Evolutionary conservation across 2,888 invertebrate species (phyloP).

Genomic region (Peribatodes rhomboidaria): DNA sequence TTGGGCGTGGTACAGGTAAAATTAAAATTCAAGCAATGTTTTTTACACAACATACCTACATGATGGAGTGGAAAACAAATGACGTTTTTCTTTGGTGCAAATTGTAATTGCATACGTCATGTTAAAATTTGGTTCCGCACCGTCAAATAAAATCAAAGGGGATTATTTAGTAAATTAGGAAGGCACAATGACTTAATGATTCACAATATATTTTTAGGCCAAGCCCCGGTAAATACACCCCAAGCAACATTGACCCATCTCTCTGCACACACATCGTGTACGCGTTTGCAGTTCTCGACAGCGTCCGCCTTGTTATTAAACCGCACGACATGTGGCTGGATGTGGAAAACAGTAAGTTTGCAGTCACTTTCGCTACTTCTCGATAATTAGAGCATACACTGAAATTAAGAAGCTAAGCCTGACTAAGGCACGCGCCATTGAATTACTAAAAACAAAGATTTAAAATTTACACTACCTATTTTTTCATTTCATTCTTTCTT

Average conservation of each 20-base stretch:
- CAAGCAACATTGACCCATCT: slow-evolving; percentile 93
- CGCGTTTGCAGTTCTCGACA: slow-evolving; percentile 95
- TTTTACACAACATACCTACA: no score
- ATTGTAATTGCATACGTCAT: background rate
- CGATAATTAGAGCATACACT: background rate
- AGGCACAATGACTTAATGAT: background rate
- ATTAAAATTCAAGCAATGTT: slow-evolving; percentile 1
- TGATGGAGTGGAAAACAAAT: no score
- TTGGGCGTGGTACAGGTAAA: slow-evolving; percentile 95
- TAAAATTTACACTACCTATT: background rate
- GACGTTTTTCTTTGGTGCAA: background rate
- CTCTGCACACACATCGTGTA: slow-evolving; percentile 97
- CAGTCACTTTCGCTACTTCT: background rate
- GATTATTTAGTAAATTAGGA: background rate
- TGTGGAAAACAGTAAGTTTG: slow-evolving; percentile 92
- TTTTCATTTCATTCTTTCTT: background rate
- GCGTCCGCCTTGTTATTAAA: slow-evolving; percentile 91
- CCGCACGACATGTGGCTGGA: slow-evolving; percentile 96
- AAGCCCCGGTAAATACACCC: slow-evolving; percentile 92
- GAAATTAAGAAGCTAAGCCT: background rate
- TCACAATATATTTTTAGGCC: slow-evolving; percentile 83
- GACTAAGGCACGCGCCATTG: background rate
- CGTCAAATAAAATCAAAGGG: background rate
- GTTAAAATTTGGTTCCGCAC: background rate
- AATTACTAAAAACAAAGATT: background rate